Base-by-base conservation (phyloP, 2,113 vertebrate genomes). In the Porphyrio hochstetteri region DNA sequence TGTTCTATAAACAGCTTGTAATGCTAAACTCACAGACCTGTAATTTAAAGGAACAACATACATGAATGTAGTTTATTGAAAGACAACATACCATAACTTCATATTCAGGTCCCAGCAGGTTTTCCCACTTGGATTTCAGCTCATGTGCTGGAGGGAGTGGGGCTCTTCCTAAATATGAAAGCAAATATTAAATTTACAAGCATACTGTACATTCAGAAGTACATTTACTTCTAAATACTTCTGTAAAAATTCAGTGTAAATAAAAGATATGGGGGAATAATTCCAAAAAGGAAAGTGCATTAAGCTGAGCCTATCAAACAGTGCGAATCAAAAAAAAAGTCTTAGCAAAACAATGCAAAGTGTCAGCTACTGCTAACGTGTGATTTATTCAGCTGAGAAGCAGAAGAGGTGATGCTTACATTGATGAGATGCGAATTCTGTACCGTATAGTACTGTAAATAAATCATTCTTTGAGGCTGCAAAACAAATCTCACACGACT, bases 91-190 rank as follows among this genome's bases (percentile, higher is more conserved):
- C 99, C 99, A 99, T 98, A 96, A 99, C 99, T 96, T 98, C 96
- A 29, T 99, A 99, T 86, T 98, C 98, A 24, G 99, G 98, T 81
- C 99, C 99, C 92, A 99, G 96, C 23, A 99, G 97, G 67, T 98
- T 98, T 96, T 99, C 98, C 99, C 99, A 99, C 92, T 98, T 99
- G 90, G 98, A 98, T 92, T 98, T 98, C 85, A 99, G 97, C 85
- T 97, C 97, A 71, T 98, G 97, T 74, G 98, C 95, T 92, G 93
- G 63, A 95, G 83, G 91, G 50, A 91, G 74, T 7, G 82, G 83
- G 44, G 75, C 82, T 71, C 60, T 88, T 86, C 97, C 98, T 98
- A 94, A 90, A 97, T 95, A 79, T 38, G 70, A 91, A 95, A 84
- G 86, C 9, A 27, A 97, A 90, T 63, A 81, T 92, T 95, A 70